phyloP scores from a whole-genome alignment of 2,888 invertebrate genomes.

The Micoletzkya japonica region DNA sequence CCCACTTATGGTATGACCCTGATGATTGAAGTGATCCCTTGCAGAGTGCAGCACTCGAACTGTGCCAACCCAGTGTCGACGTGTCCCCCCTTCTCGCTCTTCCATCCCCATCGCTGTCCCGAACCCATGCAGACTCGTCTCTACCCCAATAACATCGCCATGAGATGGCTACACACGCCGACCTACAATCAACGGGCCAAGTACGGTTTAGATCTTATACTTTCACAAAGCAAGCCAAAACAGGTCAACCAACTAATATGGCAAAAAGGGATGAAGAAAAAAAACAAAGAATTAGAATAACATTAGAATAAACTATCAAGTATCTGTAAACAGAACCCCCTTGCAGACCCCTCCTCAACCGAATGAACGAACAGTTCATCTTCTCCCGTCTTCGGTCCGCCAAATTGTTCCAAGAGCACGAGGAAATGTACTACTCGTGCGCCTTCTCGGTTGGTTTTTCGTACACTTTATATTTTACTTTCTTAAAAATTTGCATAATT shows the following conservation, averaged over 20 bases:
- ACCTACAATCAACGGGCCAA: slow-evolving; percentile 3
- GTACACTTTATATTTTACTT: not conserved
- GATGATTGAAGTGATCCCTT: not conserved
- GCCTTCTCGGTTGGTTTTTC: slow-evolving; percentile 70
- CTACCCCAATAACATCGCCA: slow-evolving; percentile 66
- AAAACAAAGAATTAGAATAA: too few species aligned
- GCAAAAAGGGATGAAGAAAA: too few species aligned
- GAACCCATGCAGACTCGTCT: slow-evolving; percentile 74
- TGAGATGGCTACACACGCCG: not conserved
- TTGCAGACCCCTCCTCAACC: slow-evolving; percentile 71
- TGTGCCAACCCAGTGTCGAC: slow-evolving; percentile 97
- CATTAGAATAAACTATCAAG: not conserved
- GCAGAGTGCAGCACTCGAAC: slow-evolving; percentile 88
- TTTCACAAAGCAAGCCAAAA: not conserved
- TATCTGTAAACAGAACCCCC: not conserved
- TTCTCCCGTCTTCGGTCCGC: slow-evolving; percentile 75
- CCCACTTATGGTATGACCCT: not conserved
- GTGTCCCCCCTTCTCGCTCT: slow-evolving; percentile 92
- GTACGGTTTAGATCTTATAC: slow-evolving; percentile 1
- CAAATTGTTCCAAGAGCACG: slow-evolving; percentile 74
- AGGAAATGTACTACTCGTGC: slow-evolving; percentile 78
- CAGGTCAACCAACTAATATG: too few species aligned
- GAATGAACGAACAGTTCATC: slow-evolving; percentile 81
- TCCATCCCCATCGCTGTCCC: slow-evolving; percentile 92
- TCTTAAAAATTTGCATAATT: not conserved